Evolutionary conservation across 2,113 vertebrate species (phyloP).

Genomic region (Irena cyanogastra): DNA sequence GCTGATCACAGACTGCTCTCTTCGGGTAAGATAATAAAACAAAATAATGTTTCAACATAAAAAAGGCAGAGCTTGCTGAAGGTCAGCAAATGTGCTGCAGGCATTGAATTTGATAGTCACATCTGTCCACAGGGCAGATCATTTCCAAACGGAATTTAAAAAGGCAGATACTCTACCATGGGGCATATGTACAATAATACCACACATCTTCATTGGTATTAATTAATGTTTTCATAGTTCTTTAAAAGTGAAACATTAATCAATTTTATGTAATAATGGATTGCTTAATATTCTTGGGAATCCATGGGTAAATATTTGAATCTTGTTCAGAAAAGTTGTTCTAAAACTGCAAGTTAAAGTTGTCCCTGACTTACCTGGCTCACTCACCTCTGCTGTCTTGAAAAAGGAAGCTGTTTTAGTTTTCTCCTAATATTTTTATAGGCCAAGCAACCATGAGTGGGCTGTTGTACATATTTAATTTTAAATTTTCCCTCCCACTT

Average conservation of each 20-base stretch:
- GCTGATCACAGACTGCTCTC: conserved; percentile 29
- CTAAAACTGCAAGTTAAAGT: neutral
- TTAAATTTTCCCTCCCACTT: neutral
- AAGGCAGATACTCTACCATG: neutral
- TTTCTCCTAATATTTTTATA: neutral
- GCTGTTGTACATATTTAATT: neutral
- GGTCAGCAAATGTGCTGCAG: conserved; percentile 25
- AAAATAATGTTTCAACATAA: conserved; percentile 10
- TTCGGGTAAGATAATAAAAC: conserved; percentile 37
- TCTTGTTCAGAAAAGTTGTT: neutral
- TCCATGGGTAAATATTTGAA: neutral
- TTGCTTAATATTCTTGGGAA: neutral
- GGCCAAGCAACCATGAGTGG: neutral
- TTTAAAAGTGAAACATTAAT: neutral
- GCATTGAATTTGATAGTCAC: conserved; percentile 17
- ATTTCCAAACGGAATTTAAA: neutral
- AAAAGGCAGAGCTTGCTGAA: conserved; percentile 27
- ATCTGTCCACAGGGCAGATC: neutral
- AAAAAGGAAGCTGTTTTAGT: neutral
- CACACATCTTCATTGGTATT: neutral
- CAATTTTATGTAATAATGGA: neutral
- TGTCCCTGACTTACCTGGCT: neutral
- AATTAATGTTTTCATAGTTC: neutral
- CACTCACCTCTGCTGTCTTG: neutral
- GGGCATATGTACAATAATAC: neutral